These are phyloP conservation scores for Pangasianodon gigas DNA, from an alignment of 2,113 vertebrate species.

Conservation along the genomic window DNA sequence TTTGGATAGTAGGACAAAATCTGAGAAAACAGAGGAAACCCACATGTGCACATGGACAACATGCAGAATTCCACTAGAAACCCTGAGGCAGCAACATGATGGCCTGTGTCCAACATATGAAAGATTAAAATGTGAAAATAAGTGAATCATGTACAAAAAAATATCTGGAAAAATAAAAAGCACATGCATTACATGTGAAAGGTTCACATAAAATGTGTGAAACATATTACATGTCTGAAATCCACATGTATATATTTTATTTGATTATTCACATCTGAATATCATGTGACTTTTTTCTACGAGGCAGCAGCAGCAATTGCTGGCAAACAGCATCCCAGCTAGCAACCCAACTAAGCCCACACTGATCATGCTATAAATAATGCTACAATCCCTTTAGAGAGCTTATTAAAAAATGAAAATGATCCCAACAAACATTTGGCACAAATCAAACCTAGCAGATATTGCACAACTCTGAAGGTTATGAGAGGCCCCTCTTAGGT, in stretches of 20 bases:
- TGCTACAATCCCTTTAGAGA: not conserved
- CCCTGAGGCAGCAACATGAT: not conserved
- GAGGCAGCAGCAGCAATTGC: not conserved
- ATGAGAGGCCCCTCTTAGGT: constrained; percentile 27
- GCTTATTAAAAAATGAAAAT: not conserved
- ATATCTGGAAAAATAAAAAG: not conserved
- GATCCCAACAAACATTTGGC: not conserved
- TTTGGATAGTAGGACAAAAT: not conserved
- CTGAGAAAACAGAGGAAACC: not conserved
- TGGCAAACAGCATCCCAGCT: not conserved
- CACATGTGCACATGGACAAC: not conserved
- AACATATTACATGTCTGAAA: not conserved
- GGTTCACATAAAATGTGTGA: not conserved
- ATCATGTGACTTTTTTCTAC: not conserved
- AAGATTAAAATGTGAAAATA: not conserved
- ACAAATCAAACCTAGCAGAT: not conserved
- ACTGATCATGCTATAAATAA: not conserved
- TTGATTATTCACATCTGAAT: not conserved
- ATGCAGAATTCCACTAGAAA: not conserved
- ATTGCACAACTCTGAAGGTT: not conserved
- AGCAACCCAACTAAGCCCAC: too few species aligned
- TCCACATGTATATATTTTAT: not conserved
- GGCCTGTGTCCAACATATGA: not conserved
- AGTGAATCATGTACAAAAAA: not conserved
- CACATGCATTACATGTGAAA: not conserved